phyloP scores from a whole-genome alignment of 1,140 invertebrate genomes.

The Ceratosolen solmsi region DNA sequence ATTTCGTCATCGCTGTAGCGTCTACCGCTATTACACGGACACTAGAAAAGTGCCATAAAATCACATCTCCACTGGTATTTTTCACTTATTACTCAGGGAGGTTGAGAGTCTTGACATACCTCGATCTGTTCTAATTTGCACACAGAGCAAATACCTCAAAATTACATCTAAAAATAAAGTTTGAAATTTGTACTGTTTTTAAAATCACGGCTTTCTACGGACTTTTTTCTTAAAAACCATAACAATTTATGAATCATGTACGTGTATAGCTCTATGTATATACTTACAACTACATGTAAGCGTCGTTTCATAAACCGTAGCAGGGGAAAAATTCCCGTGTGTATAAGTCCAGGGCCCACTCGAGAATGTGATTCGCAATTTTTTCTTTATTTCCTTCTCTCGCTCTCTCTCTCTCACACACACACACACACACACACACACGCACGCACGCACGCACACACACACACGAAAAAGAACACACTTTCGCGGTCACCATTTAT shows the following conservation, averaged over 20 bases:
- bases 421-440: no score
- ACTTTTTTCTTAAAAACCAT: conserved; percentile 19
- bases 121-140: no score
- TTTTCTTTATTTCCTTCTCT: not conserved
- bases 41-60: no score
- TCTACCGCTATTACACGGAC: no score
- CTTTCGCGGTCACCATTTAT: conserved; percentile 40
- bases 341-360: conserved; percentile 30
- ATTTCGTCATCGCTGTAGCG: no score
- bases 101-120: no score
- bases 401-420: not conserved
- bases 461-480: no score
- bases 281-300: not conserved
- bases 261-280: not conserved
- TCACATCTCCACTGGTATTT: no score
- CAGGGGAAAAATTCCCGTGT: conserved; percentile 24
- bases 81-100: no score
- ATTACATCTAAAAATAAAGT: no score
- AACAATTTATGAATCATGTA: conserved; percentile 1
- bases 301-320: not conserved
- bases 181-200: not conserved
- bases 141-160: no score
- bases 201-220: not conserved
- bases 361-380: conserved; percentile 30
- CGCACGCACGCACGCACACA: no score